A percentile compares a stretch with the other conserved stretches of the same genome.
Evolutionary conservation across 2,113 vertebrate species (phyloP).

Genomic region (Grantiella picta): DNA sequence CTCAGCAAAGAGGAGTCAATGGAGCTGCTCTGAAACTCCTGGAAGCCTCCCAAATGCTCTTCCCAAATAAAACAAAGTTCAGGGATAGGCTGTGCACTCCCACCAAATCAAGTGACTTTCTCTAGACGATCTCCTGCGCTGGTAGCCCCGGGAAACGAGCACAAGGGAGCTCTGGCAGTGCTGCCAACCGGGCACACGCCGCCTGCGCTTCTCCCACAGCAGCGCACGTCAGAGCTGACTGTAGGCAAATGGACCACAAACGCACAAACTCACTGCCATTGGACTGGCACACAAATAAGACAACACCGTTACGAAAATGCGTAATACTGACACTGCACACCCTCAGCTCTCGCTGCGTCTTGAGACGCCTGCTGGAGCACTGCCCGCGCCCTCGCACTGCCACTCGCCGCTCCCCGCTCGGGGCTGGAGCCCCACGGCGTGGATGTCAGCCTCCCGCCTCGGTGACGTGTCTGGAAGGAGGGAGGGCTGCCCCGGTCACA

Average conservation of each 20-base stretch:
- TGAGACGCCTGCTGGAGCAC: not conserved
- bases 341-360: not conserved
- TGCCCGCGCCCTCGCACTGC: not conserved
- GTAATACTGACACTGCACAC: not conserved
- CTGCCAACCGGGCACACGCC: not conserved
- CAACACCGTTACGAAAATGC: not conserved
- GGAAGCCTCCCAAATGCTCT: not conserved
- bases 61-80: not conserved
- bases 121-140: not conserved
- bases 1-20: not conserved
- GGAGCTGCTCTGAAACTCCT: not conserved
- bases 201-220: not conserved
- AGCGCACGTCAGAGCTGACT: not conserved
- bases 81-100: not conserved
- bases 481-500: not conserved
- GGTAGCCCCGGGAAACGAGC: not conserved
- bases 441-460: not conserved
- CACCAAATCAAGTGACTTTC: not conserved
- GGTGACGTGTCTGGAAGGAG: not conserved
- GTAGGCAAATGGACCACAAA: not conserved
- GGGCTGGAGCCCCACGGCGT: not conserved
- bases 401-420: not conserved
- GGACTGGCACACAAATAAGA: not conserved
- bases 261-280: accelerated
- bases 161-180: not conserved